Base-by-base conservation (phyloP, 2,888 invertebrate species). In the Drosophila kuntzei region DNA sequence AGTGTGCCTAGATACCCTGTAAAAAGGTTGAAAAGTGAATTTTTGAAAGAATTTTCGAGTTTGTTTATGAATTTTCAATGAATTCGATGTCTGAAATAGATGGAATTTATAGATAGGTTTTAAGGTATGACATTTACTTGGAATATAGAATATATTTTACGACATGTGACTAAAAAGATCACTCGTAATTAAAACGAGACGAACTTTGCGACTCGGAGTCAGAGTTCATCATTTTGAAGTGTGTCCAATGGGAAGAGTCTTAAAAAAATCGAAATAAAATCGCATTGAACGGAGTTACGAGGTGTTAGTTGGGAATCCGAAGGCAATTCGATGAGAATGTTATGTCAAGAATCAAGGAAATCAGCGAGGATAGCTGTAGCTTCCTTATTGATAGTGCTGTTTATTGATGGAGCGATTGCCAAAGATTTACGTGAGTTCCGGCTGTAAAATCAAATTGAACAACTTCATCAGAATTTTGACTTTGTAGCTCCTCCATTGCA, bases 401-500 rank as follows among this genome's bases (percentile, higher is more conserved):
- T 7, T 12, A 0, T 8, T 0, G 29, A 4, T 9, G 14, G 1
- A 18, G 6, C 11, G 0, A 12, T 6, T 3, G 47, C 29, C 14
- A 18, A 18, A 0, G 29, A 47, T 18, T 12, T 47, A 29, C 29
- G 47, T 47, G 16, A 47, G 47, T 32, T 43, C 14, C 14, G 2
- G 14, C 14, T 25, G n/a, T 0, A 12, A 41, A 22, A n/a, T n/a
- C 20, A 3, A n/a, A 1, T 44, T 9, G 6, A 25, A n/a, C 14
- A 27, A 43, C 3, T 22, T 22, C 4, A 4, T 27, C 2, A 44
- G 5, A 16, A 0, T 25, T 2, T 25, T 41, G 2, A 14, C n/a
- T 50, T 37, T 50, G 9, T 57, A 89, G 89, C 87, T 47, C 47
- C 62, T 12, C 71, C 79, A 0, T 27, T 89, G 11, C 59, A 69